Base-by-base conservation (phyloP, 2,797 vertebrate genomes). In the Liparis tanakae region DNA sequence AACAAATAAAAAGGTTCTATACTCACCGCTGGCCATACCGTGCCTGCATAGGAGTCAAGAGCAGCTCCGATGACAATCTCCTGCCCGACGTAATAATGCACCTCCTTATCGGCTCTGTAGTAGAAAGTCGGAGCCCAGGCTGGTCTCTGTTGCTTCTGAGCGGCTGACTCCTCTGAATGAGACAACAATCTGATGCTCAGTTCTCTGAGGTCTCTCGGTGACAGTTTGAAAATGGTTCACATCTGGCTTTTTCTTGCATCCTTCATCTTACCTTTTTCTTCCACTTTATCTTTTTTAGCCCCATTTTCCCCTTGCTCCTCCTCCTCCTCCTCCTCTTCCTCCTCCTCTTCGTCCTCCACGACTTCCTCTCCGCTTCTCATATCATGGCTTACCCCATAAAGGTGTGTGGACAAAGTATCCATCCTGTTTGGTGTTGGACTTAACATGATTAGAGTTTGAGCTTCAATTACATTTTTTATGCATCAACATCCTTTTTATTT, bases 21-120 rank as follows among this genome's bases (percentile, higher is more conserved):
- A 73, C 96, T 96, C 87, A 98, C 97, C 80, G 87, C 97, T 0
- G 97, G 98, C 97, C 97, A 98, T 55, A 96, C 95, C 81, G 94
- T 92, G 0, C 95, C 94, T 67, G 95, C 97, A 0, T 83, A 95
- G 25, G 93, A 94, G 76, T 98, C 97, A 18, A 97, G 90, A 20
- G 93, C 96, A 67, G 96, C 95, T 37, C 94, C 87, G 64, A 98
- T 95, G 56, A 86, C 22, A 1, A 99, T 98, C 79, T 94, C 85
- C 55, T 95, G 88, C 51, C 96, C 97, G 0, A 36, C 95, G 0
- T 94, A 98, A 0, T 25, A 53, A 36, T 95, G 93, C 18, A 92
- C 80, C 72, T 98, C 97, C 88, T 93, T 97, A 1, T 89, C 88
- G 1, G 86, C 70, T 83, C 75, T 94, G 87, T 33, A 78, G 4